Conservation (phyloP, 2,888 invertebrate genomes). For the Eristalinus sepulchralis region DNA sequence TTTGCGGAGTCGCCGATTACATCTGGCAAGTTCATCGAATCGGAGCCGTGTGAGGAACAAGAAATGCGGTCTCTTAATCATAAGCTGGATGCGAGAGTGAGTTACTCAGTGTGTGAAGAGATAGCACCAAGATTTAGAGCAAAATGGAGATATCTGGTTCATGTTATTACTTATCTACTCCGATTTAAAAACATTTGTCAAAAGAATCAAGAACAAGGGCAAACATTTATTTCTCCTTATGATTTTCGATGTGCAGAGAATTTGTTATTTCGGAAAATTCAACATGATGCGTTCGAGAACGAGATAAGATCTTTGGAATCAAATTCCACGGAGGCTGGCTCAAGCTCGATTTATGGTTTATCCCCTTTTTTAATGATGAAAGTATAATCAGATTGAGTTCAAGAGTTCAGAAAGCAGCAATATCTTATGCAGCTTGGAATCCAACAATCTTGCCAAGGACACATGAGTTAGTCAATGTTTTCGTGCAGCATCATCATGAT, state of each 20-base stretch:
- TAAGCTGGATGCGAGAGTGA: too few species aligned
- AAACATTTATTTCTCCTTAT: not conserved
- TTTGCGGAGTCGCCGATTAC: not conserved
- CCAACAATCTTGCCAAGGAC: conserved; percentile 11
- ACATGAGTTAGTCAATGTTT: not conserved
- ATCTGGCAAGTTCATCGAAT: not conserved
- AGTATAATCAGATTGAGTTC: not conserved
- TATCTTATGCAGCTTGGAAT: not conserved
- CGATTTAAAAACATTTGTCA: not conserved
- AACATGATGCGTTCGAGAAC: too few species aligned
- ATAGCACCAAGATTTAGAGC: not conserved
- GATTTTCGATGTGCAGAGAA: not conserved
- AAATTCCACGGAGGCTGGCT: not conserved
- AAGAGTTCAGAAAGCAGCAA: not conserved
- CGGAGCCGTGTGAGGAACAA: not conserved
- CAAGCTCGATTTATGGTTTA: not conserved
- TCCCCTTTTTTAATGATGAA: not conserved
- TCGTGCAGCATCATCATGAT: not conserved
- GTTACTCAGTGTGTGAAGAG: not conserved
- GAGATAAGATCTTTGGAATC: too few species aligned
- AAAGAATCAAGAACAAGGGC: not conserved
- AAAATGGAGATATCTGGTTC: not conserved
- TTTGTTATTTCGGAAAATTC: not conserved
- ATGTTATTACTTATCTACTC: not conserved
- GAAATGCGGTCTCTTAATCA: not conserved